Conservation (phyloP, 1,140 invertebrate species). For the Zaprionus gabonicus region DNA sequence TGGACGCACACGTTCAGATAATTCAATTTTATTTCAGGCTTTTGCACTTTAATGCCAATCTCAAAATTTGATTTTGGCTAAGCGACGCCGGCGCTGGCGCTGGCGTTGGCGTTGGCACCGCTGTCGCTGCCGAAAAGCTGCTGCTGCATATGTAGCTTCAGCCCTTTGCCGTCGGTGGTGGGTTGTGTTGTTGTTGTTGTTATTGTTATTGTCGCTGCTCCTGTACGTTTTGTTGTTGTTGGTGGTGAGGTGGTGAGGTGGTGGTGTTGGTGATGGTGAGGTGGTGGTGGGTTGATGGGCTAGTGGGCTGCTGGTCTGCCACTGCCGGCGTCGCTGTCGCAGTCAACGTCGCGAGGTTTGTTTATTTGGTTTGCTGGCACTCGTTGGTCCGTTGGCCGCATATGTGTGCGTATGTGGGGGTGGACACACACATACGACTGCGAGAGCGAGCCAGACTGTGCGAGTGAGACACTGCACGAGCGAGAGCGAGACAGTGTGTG, state of each 20-base stretch:
- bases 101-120: constrained; percentile 14
- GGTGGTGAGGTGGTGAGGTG: background rate
- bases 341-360: constrained; percentile 39
- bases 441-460: constrained; percentile 36
- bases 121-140: constrained; percentile 5
- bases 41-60: constrained; percentile 84
- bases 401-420: constrained; percentile 68
- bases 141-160: constrained; percentile 43
- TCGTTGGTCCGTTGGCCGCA: constrained; percentile 63
- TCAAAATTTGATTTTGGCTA: constrained; percentile 80
- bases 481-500: constrained; percentile 13
- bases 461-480: constrained; percentile 31
- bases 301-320: constrained; percentile 37
- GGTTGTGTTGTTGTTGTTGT: constrained; percentile 36
- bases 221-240: background rate
- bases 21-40: constrained; percentile 84
- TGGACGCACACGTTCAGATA: constrained; percentile 75
- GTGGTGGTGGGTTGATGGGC: constrained; percentile 33
- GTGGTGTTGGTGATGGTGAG: constrained; percentile 15
- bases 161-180: constrained; percentile 25
- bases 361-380: constrained; percentile 70
- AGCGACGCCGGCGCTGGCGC: constrained; percentile 47
- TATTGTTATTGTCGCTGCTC: constrained; percentile 4
- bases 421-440: constrained; percentile 55
- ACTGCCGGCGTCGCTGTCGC: background rate